Evolutionary conservation across 1,140 invertebrate species (phyloP), one percentile per base, ranked within the genome.

Genomic region (Drosophila baimaii): DNA sequence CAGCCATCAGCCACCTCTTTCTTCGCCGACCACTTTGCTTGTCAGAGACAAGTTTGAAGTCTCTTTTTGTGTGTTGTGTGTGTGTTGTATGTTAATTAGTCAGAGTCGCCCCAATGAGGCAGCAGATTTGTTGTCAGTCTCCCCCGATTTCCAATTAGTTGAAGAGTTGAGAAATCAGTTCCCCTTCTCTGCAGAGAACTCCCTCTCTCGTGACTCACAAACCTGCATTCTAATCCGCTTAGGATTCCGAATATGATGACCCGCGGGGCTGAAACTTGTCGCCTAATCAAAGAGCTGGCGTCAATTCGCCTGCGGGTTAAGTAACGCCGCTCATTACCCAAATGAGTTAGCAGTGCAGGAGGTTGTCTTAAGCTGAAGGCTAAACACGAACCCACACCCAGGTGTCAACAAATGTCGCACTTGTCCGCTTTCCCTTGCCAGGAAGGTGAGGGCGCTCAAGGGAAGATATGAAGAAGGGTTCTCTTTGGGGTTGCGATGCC

Each of bases 41-140:
- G 80, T 86, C 84, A 88, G 77, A 88, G 83, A 88, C 83, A 86
- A 88, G 84, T 88, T 88, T 88, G 51, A 83, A 86, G 83, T 70
- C 71, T 65, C 49, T 79, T 66, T 70, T 58, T 77, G 65, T 77
- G 44, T 37, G 15, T 37, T 37, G 31, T 35, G 31, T 35, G 49
- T 51, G 49, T 66, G 76, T 89, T 89, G 84, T 88, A 88, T 88
- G 83, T 89, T 88, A 88, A 88, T 88, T 88, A 88, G 78, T 54
- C 51, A 54, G 19, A 54, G 51, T 78, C 83, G 39, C 33, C 41
- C 41, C 43, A 47, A 37, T 83, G 71, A 82, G 78, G 55, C 57
- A 68, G 83, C 84, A 88, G 78, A 39, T 78, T 73, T 62, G 57
- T 33, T 31, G 49, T 52, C 49, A 33, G 51, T 52, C 51, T 44